Base-by-base conservation (phyloP, 1,140 invertebrate genomes). In the Reticulitermes speratus region DNA sequence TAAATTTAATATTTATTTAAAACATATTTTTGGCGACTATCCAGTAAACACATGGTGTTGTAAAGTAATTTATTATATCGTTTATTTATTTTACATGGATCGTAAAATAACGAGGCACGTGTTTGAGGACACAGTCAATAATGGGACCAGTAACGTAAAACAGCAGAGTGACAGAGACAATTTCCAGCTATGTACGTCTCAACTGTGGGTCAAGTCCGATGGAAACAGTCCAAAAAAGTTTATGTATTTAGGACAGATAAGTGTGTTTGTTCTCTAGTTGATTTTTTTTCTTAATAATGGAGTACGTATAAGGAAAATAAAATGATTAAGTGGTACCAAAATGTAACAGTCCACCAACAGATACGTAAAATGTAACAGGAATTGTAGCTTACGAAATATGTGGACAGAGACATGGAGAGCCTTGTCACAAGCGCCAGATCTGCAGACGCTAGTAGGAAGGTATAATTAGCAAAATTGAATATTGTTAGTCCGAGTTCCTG, bases 391-490 rank as follows among this genome's bases (percentile, higher is more conserved):
- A n/a, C n/a, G 14, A 30, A 30, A 30, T 7, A 25, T 2, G 7
- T 75, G 25, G 65, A 75, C 14, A 30, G 65, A 16, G 59, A 23
- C 1, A 1, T 8, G 19, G 59, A 65, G 59, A 65, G 16, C 21
- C 25, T 65, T 65, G 59, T 65, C 59, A 65, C 59, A 65, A n/a
- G 59, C 12, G 21, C 59, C 59, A 65, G 19, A 65, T 12, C 21
- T 65, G 25, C 25, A 75, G 25, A 30, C 65, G n/a, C 2, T 30
- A 25, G 65, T 75, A 75, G 65, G n/a, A 30, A 75, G n/a, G n/a
- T 75, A 30, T 75, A 75, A 75, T 75, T 75, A 75, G 65, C n/a
- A 30, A 75, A 75, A 75, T 75, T 75, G n/a, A 75, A 75, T 75
- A 30, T 75, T 75, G 65, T 75, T n/a, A 12, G 65, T 75, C 65